Evolutionary conservation across 2,888 invertebrate species (phyloP).

Genomic region (Epirrhoe tristata): DNA sequence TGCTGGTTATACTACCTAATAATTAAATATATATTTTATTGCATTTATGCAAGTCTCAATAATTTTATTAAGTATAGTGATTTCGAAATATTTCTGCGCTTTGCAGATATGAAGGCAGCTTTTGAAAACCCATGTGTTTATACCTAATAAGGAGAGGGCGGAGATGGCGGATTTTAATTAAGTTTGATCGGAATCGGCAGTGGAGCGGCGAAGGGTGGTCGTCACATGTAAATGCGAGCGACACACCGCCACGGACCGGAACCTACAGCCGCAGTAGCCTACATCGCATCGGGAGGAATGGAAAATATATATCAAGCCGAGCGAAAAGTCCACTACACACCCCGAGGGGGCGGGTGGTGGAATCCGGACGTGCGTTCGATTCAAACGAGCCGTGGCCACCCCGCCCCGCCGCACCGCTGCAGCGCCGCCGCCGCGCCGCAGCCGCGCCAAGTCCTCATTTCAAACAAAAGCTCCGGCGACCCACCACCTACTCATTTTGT

Average conservation of each 20-base stretch:
- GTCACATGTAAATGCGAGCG: constrained; percentile 75
- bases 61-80: too few relatives aligned
- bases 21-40: too few relatives aligned
- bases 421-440: constrained; percentile 47
- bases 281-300: constrained; percentile 80
- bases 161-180: constrained; percentile 60
- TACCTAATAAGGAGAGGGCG: constrained; percentile 27
- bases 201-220: constrained; percentile 56
- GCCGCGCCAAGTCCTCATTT: constrained; percentile 37
- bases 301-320: constrained; percentile 84
- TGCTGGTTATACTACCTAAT: too few relatives aligned
- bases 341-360: constrained; percentile 70
- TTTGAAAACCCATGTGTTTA: constrained; percentile 25
- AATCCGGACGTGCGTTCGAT: constrained; percentile 83
- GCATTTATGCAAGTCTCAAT: too few relatives aligned
- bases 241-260: constrained; percentile 62
- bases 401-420: constrained; percentile 54
- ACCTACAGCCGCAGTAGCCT: constrained; percentile 75
- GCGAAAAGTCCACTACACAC: constrained; percentile 85
- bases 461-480: constrained; percentile 28
- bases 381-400: constrained; percentile 79
- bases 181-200: constrained; percentile 59
- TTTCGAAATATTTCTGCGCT: constrained; percentile 6
- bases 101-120: constrained; percentile 23
- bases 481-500: constrained; percentile 40